Evolutionary conservation across 30 jellyfish, hydroid and myxozoan genomes (phyloP), one percentile per base, ranked within the genome.

Genomic region (Cassiopea xamachana): DNA sequence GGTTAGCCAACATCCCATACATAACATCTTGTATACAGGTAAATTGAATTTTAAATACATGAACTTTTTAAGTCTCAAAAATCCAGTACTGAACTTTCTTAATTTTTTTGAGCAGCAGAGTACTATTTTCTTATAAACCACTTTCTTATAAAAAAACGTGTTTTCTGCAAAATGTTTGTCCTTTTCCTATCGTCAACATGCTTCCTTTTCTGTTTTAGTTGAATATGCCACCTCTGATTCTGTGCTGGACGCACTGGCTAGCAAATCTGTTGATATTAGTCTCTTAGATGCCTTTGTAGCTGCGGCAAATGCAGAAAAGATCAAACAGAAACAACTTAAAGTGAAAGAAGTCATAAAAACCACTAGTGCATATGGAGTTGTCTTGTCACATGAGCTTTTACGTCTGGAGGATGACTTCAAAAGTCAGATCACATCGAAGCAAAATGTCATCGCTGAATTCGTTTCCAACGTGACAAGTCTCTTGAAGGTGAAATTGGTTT

Each of bases 201-300:
- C 39, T n/a, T n/a, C 0, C 45, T 72, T 85, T 77, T 2, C 72
- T 75, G 39, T 27, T 60, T 15, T 75, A 86, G 49, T 50, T 8
- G 83, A 18, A 45, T 55, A 18, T 51, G 83, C 15, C 76, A 86
- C 48, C 1, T 60, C 64, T 18, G 45, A 46, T 27, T 80, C 82
- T 3, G 93, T 86, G 71, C 88, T 86, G 16, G 81, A 44, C 5
- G 88, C 83, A 5, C 49, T 86, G 62, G 70, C 74, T 17, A 49
- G 60, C 4, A 60, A 75, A 46, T 19, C n/a, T 4, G 88, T 69
- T 6, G 85, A 86, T 46, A 62, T 86, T 2, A 86, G 88, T 10
- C 82, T 86, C 17, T 19, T 86, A 51, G 93, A 86, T 60, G 93
- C 93, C 48, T 77, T 86, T 27, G 88, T 64, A 47, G 89, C 83